Base-by-base conservation (phyloP, 2,797 vertebrate species). In the Aphelocoma californica region DNA sequence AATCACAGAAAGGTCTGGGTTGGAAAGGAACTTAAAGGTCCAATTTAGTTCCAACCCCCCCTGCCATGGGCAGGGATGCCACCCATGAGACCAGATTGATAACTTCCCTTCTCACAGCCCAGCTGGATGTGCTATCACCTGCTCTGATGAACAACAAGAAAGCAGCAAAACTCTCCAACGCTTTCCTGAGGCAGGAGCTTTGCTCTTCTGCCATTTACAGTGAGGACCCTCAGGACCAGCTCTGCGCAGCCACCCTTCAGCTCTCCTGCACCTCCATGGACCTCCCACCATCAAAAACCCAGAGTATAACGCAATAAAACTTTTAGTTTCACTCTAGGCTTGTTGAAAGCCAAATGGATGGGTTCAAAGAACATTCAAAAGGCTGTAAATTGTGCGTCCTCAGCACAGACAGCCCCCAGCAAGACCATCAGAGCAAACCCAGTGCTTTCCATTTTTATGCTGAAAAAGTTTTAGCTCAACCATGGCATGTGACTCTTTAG, bases 401-500 rank as follows among this genome's bases (percentile, higher is more conserved):
- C 95, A 90, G 89, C 82, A 81, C 28, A 70, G 20, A 15, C 45
- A 75, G 45, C 8, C 23, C 70, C 47, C 70, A 56, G 44, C 14
- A 48, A 57, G 44, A 72, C 72, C 38, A 17, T 3, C 18, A 10
- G 17, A 74, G 42, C 72, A 90, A 75, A 73, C 51, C 2, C 2
- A 91, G 69, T 0, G 0, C 38, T 79, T 86, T 54, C 44, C 44
- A 56, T 61, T 93, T 94, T 53, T 26, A 65, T 62, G 73, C 58
- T 88, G 79, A 90, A 74, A 51, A 86, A 38, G n/a, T 38, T 79
- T 72, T 6, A 56, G 66, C 48, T 75, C 17, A 42, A 38, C 10
- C 47, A 32, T 0, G 2, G 58, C 83, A 81, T 3, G 0, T 73
- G 77, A 79, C n/a, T 45, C 8, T 0, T 18, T 11, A 81, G 61